A percentile compares a stretch with the other conserved stretches of the same genome.
These are phyloP conservation scores for Labia minor DNA, from an alignment of 2,888 invertebrate species.

Conservation along the genomic window DNA sequence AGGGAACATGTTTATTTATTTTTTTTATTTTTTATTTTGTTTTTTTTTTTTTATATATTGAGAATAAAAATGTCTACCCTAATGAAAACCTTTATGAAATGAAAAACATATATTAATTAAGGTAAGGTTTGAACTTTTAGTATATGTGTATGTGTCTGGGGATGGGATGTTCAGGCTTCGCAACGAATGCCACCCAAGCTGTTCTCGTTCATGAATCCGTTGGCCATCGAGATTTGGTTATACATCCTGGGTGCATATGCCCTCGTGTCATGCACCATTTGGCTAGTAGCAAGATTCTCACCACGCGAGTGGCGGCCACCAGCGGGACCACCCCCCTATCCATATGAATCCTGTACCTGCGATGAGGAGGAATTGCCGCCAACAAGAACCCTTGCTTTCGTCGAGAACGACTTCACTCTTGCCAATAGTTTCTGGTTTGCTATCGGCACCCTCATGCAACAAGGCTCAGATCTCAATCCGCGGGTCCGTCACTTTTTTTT, in stretches of 20 bases:
- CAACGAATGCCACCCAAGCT: constrained; percentile 40
- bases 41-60: too few species aligned
- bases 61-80: too few species aligned
- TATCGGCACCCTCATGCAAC: constrained; percentile 48
- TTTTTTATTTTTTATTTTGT: too few species aligned
- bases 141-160: too few species aligned
- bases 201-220: constrained; percentile 48
- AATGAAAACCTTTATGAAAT: too few species aligned
- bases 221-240: constrained; percentile 48
- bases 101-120: too few species aligned
- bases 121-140: too few species aligned
- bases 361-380: constrained; percentile 3
- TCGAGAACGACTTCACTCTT: constrained; percentile 47
- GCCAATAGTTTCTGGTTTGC: constrained; percentile 49
- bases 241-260: constrained; percentile 44
- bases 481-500: constrained; percentile 35
- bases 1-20: too few species aligned
- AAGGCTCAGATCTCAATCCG: constrained; percentile 42
- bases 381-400: constrained; percentile 32
- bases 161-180: constrained; percentile 32
- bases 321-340: constrained; percentile 17
- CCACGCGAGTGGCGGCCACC: constrained; percentile 46
- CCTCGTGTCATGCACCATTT: constrained; percentile 43
- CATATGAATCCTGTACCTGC: not conserved
- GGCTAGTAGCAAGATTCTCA: constrained; percentile 47